Evolutionary conservation across 2,113 vertebrate genomes (phyloP).

Genomic region (Triplophysa tibetana): DNA sequence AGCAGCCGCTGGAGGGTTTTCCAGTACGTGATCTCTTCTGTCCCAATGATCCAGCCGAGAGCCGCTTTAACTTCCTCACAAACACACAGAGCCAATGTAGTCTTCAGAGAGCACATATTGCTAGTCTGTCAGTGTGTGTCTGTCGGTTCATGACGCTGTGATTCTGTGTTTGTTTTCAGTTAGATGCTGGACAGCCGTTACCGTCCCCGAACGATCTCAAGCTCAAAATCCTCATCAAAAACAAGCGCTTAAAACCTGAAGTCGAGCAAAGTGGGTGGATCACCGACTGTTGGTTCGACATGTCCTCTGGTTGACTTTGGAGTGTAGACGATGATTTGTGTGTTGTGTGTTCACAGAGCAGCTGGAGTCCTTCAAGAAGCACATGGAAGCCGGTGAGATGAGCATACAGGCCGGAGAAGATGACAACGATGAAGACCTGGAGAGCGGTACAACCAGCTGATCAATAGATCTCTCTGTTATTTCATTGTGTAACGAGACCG

Average conservation of each 20-base stretch:
- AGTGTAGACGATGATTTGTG: slow-evolving; percentile 28
- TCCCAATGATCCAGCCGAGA: not conserved
- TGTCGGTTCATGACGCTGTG: not conserved
- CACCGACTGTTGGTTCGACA: not conserved
- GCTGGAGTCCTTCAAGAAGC: slow-evolving; percentile 92
- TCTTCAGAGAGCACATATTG: too few species aligned
- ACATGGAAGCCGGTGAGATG: slow-evolving; percentile 96
- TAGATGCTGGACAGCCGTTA: slow-evolving; percentile 84
- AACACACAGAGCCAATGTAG: not conserved
- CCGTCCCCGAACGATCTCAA: slow-evolving; percentile 95
- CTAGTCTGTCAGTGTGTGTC: not conserved
- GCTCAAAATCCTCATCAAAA: slow-evolving; percentile 98
- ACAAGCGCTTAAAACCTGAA: slow-evolving; percentile 96
- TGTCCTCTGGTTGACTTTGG: not conserved
- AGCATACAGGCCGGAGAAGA: slow-evolving; percentile 91
- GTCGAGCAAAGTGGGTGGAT: slow-evolving; percentile 91
- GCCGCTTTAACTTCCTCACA: not conserved
- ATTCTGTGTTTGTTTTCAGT: slow-evolving; percentile 68
- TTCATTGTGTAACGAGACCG: too few species aligned
- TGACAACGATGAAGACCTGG: slow-evolving; percentile 91
- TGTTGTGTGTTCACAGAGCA: slow-evolving; percentile 81
- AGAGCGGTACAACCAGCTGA: slow-evolving; percentile 77
- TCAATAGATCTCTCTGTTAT: too few species aligned
- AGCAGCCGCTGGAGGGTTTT: slow-evolving; percentile 86
- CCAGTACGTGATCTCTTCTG: slow-evolving; percentile 76